Conservation (phyloP, 2,888 invertebrate species). For the Cerceris ruficornis region DNA sequence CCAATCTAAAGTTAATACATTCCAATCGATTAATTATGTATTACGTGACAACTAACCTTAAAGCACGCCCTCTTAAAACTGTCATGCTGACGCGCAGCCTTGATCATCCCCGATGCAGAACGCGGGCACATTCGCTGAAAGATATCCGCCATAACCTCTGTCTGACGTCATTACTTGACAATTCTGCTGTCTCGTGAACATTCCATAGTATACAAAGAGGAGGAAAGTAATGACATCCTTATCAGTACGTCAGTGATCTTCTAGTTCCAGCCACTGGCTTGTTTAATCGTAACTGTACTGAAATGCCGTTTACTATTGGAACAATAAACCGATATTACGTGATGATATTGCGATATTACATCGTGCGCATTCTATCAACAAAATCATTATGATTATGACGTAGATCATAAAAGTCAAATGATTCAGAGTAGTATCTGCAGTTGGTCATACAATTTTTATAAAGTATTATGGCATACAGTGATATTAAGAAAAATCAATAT, state of each 20-base stretch:
- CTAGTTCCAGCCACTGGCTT: conserved; percentile 3
- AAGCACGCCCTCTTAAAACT: conserved; percentile 52
- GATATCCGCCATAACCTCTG: conserved; percentile 50
- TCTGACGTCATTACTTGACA: conserved; percentile 57
- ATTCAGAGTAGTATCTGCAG: too few relatives aligned
- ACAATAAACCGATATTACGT: not conserved
- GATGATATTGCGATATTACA: too few relatives aligned
- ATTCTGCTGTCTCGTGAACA: conserved; percentile 41
- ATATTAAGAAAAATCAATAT: not conserved
- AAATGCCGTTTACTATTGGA: conserved; percentile 31
- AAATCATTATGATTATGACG: too few relatives aligned
- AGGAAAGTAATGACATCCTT: conserved; percentile 31
- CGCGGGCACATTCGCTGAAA: conserved; percentile 37
- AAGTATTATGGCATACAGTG: not conserved
- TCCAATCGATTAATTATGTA: conserved; percentile 48
- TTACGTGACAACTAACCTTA: conserved; percentile 48
- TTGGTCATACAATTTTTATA: not conserved
- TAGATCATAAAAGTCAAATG: too few relatives aligned
- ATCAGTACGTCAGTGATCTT: conserved; percentile 27
- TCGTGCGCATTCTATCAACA: too few relatives aligned
- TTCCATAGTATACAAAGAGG: conserved; percentile 13
- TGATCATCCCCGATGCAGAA: conserved; percentile 50
- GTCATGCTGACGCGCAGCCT: conserved; percentile 46
- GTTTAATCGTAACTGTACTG: not conserved
- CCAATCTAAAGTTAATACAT: conserved; percentile 19